These are phyloP conservation scores for Bilobella aurantiaca DNA, from an alignment of 1,140 invertebrate genomes.

Conservation along the genomic window DNA sequence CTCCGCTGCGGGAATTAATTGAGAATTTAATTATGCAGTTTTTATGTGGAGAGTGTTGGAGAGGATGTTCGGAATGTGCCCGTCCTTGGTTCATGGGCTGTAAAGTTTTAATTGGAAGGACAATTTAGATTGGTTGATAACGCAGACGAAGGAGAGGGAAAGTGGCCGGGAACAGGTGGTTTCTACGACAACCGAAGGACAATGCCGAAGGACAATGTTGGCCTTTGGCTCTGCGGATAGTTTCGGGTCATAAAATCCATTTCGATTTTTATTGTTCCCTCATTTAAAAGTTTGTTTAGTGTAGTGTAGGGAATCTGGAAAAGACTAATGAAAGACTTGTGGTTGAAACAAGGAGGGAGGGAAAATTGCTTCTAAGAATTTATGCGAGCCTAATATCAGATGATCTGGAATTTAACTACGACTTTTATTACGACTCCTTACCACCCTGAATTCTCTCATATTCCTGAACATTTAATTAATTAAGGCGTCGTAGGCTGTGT, in stretches of 20 bases:
- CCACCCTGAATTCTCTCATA: too few species aligned
- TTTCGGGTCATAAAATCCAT: not conserved
- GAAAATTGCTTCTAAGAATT: too few species aligned
- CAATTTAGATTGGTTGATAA: slow-evolving; percentile 5
- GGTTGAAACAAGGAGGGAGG: too few species aligned
- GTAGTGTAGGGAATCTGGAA: too few species aligned
- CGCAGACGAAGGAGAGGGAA: not conserved
- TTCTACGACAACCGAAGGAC: not conserved
- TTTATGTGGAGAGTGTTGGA: not conserved
- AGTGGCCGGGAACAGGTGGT: slow-evolving; percentile 4
- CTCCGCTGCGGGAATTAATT: not conserved
- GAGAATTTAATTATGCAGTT: not conserved
- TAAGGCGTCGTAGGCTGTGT: too few species aligned
- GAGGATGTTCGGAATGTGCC: not conserved
- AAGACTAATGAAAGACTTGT: too few species aligned
- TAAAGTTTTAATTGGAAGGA: slow-evolving; percentile 8
- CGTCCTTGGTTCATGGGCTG: slow-evolving; percentile 3
- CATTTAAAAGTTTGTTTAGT: not conserved
- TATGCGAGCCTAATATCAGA: too few species aligned
- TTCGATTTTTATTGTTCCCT: slow-evolving; percentile 3
- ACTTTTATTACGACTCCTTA: too few species aligned
- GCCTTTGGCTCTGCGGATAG: too few species aligned
- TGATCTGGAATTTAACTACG: too few species aligned
- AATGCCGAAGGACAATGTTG: too few species aligned
- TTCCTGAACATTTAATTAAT: too few species aligned